Conservation (phyloP, 1,140 invertebrate species). For the Euglossa dilemma region DNA sequence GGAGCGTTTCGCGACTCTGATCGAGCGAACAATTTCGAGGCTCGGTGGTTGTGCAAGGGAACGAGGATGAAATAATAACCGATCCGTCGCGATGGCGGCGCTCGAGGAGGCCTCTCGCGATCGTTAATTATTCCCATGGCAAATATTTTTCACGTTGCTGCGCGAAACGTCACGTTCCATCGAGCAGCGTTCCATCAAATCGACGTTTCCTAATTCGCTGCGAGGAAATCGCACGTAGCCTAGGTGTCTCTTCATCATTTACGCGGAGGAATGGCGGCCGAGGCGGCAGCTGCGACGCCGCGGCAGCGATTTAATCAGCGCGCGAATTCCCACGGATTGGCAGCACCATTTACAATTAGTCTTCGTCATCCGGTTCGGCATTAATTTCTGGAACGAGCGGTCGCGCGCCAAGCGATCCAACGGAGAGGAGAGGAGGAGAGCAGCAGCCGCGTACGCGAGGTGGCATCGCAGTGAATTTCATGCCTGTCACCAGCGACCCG, state of each 20-base stretch:
- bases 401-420: not conserved
- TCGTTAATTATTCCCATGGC: slow-evolving; percentile 10
- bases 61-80: slow-evolving; percentile 11
- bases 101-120: not conserved
- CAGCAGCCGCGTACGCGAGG: not conserved
- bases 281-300: slow-evolving; percentile 11
- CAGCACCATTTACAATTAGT: slow-evolving; percentile 66
- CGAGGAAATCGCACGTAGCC: slow-evolving; percentile 58
- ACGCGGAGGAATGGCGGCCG: slow-evolving; percentile 10
- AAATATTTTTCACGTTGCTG: not conserved
- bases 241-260: slow-evolving; percentile 51
- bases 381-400: slow-evolving; percentile 62
- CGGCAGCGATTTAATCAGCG: slow-evolving; percentile 56
- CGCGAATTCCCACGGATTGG: slow-evolving; percentile 66
- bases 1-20: too few species aligned
- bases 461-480: slow-evolving; percentile 51
- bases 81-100: not conserved
- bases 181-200: slow-evolving; percentile 4
- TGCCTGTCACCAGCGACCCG: slow-evolving; percentile 28
- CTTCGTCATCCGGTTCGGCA: slow-evolving; percentile 61
- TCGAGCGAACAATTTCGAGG: too few species aligned
- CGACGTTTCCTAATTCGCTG: slow-evolving; percentile 33
- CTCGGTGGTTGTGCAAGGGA: not conserved
- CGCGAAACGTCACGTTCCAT: not conserved
- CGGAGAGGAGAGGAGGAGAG: not conserved